phyloP scores from a whole-genome alignment of 2,113 vertebrate species.

The Crocuta crocuta region DNA sequence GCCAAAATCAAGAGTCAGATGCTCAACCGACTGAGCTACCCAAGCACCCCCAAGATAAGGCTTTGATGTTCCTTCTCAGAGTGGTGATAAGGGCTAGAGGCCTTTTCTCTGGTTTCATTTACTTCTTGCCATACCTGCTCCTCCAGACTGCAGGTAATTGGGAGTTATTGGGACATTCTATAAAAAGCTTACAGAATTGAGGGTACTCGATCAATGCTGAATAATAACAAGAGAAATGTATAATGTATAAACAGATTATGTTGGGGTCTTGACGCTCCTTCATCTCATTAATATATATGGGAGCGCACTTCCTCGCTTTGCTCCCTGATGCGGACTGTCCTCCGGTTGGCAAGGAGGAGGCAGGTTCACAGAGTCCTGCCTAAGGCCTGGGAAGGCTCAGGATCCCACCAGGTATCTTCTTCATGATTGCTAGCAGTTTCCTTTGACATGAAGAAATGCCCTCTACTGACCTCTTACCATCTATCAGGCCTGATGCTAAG shows the following conservation, averaged over 20 bases:
- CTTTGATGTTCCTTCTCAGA: not conserved
- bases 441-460: not conserved
- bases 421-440: not conserved
- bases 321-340: not conserved
- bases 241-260: constrained; percentile 74
- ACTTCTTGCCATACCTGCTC: not conserved
- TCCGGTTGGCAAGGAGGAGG: not conserved
- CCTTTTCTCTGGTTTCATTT: not conserved
- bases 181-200: constrained; percentile 59
- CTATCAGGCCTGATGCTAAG: not conserved
- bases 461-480: not conserved
- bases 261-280: constrained; percentile 50
- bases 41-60: not conserved
- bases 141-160: not conserved
- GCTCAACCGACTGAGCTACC: too few relatives aligned
- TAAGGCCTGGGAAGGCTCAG: not conserved
- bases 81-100: fast-evolving
- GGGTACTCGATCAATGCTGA: constrained; percentile 71
- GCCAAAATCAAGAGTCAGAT: too few relatives aligned
- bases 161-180: constrained; percentile 54
- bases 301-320: not conserved
- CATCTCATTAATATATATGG: constrained; percentile 70
- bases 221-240: constrained; percentile 73
- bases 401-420: not conserved
- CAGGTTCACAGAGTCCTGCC: not conserved